These are phyloP conservation scores for Xanthostigma xanthostigma DNA, from an alignment of 2,888 invertebrate species.

Conservation along the genomic window DNA sequence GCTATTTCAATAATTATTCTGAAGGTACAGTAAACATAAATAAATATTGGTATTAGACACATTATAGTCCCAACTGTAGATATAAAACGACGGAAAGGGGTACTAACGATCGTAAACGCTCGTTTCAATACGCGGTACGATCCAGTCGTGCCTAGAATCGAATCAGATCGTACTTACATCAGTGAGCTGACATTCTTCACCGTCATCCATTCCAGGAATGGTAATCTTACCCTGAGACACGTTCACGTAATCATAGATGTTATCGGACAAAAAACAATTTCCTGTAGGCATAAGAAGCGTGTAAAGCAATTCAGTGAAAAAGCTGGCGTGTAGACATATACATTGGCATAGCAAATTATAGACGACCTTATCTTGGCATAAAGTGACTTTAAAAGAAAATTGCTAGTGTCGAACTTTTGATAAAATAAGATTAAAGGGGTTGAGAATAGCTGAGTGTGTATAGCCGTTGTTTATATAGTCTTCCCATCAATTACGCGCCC, in stretches of 20 bases:
- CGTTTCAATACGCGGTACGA: conserved; percentile 12
- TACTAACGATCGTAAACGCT: conserved; percentile 3
- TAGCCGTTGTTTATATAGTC: too few relatives aligned
- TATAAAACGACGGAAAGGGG: conserved; percentile 3
- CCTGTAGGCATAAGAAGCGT: conserved; percentile 43
- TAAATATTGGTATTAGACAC: too few relatives aligned
- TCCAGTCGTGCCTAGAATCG: conserved; percentile 4
- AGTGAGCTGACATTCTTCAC: conserved; percentile 76
- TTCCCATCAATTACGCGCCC: too few relatives aligned
- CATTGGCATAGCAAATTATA: too few relatives aligned
- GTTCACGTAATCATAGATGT: conserved; percentile 87
- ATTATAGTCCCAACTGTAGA: too few relatives aligned
- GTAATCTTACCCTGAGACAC: conserved; percentile 93
- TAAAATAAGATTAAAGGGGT: too few relatives aligned
- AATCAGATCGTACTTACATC: conserved; percentile 57
- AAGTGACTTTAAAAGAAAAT: too few relatives aligned
- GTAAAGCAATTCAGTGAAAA: conserved; percentile 22
- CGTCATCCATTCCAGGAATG: conserved; percentile 91
- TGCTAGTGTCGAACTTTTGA: too few relatives aligned
- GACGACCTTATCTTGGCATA: too few relatives aligned
- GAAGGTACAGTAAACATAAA: too few relatives aligned
- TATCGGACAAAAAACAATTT: conserved; percentile 63
- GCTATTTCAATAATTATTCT: too few relatives aligned
- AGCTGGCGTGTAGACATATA: background rate
- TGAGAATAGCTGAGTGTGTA: too few relatives aligned